These are phyloP conservation scores for Nomia melanderi DNA, from an alignment of 1,140 invertebrate species.

Conservation along the genomic window DNA sequence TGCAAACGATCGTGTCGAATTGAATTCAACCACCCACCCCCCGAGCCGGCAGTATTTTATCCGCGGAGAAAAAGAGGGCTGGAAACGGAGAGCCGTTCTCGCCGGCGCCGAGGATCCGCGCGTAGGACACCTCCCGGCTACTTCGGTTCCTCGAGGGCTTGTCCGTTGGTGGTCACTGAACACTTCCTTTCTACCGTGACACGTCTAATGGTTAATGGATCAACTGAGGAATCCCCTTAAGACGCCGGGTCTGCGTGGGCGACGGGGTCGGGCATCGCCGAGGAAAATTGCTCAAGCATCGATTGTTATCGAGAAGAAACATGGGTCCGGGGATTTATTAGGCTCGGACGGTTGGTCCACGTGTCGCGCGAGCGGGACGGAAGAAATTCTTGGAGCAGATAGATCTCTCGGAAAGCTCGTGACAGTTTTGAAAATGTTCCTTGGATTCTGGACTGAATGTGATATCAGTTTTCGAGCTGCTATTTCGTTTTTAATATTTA, in stretches of 20 bases:
- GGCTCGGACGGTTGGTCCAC: background rate
- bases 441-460: no score
- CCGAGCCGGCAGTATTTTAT: background rate
- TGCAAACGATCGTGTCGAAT: slow-evolving; percentile 69
- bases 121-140: background rate
- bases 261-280: background rate
- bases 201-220: slow-evolving; percentile 51
- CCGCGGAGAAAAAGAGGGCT: no score
- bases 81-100: background rate
- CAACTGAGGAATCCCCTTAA: slow-evolving; percentile 15
- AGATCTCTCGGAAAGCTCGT: no score
- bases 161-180: slow-evolving; percentile 32
- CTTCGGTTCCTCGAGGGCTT: slow-evolving; percentile 25
- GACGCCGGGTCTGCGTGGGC: background rate
- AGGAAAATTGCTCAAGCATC: slow-evolving; percentile 19
- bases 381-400: no score
- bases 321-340: background rate
- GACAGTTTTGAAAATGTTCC: no score
- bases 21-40: slow-evolving; percentile 54
- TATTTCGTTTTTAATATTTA: no score
- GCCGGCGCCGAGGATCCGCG: slow-evolving; percentile 15
- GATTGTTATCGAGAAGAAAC: slow-evolving; percentile 16
- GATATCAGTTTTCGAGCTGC: no score
- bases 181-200: slow-evolving; percentile 25
- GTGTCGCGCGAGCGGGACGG: background rate